Evolutionary conservation across 1,140 invertebrate species (phyloP).

Genomic region (Panulirus ornatus): DNA sequence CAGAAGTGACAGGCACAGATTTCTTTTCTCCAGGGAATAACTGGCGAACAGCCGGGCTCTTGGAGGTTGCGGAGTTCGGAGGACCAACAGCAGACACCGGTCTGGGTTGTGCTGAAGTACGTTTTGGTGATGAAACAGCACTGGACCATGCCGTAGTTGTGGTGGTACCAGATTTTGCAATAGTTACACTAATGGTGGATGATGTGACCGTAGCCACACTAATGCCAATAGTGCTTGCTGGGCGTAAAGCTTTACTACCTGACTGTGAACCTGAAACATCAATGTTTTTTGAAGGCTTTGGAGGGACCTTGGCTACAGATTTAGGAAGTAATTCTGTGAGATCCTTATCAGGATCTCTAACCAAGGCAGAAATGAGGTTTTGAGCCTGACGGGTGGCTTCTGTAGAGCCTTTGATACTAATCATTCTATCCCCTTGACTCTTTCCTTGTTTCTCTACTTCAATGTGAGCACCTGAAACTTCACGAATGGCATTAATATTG

Average conservation of each 20-base stretch:
- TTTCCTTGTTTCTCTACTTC: constrained; percentile 98
- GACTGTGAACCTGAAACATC: constrained; percentile 42
- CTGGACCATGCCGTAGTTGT: constrained; percentile 69
- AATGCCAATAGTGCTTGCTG: constrained; percentile 73
- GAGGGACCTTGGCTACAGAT: constrained; percentile 75
- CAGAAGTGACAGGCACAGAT: constrained; percentile 75
- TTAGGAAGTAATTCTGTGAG: constrained; percentile 79
- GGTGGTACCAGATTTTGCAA: constrained; percentile 71
- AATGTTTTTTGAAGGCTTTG: constrained; percentile 76
- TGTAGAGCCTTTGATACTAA: constrained; percentile 89
- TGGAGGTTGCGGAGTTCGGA: constrained; percentile 60
- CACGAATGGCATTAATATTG: constrained; percentile 97
- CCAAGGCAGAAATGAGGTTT: constrained; percentile 79
- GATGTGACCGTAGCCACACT: constrained; percentile 75
- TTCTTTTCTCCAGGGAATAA: constrained; percentile 76
- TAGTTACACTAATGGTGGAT: constrained; percentile 77
- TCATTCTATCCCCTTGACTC: constrained; percentile 94
- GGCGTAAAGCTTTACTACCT: constrained; percentile 63
- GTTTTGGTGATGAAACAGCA: constrained; percentile 66
- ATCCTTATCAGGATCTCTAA: constrained; percentile 80
- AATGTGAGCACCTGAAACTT: constrained; percentile 96
- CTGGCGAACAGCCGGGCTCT: constrained; percentile 75
- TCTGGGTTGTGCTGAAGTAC: constrained; percentile 38
- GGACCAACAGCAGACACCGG: constrained; percentile 46
- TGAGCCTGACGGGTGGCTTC: constrained; percentile 82